phyloP scores from a whole-genome alignment of 2,888 invertebrate genomes.

The Nomada lathburiana region DNA sequence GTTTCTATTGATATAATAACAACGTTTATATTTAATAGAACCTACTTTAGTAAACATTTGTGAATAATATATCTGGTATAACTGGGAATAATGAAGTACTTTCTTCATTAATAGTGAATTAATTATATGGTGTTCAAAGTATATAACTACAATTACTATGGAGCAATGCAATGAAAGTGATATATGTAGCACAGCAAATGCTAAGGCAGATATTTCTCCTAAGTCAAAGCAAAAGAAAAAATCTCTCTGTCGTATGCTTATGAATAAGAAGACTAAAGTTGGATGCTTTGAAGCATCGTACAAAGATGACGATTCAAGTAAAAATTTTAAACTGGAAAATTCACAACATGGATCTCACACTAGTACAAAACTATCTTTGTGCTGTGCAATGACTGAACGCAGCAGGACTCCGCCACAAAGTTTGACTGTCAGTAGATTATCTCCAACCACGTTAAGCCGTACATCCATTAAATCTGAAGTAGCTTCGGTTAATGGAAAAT shows the following conservation, averaged over 20 bases:
- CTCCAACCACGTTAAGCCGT: conserved; percentile 76
- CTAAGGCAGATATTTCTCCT: conserved; percentile 76
- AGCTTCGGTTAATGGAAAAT: conserved; percentile 76
- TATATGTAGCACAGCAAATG: conserved; percentile 56
- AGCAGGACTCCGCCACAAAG: conserved; percentile 83
- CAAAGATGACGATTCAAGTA: conserved; percentile 75
- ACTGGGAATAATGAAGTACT: conserved; percentile 1
- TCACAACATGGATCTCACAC: conserved; percentile 81
- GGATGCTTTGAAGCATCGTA: conserved; percentile 81
- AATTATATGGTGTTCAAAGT: conserved; percentile 29
- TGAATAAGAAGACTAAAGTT: conserved; percentile 83
- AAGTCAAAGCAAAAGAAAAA: conserved; percentile 82
- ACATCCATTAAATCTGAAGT: conserved; percentile 78
- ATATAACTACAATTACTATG: conserved; percentile 68
- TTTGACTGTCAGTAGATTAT: conserved; percentile 78
- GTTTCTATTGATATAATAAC: conserved; percentile 20
- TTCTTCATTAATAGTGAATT: conserved; percentile 35
- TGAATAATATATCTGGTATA: background rate
- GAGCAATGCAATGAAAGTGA: conserved; percentile 75
- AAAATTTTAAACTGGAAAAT: conserved; percentile 77
- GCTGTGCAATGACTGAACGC: conserved; percentile 84
- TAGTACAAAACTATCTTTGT: conserved; percentile 81
- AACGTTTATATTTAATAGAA: background rate
- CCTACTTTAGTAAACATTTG: conserved; percentile 3
- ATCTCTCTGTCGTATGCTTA: conserved; percentile 82